A percentile compares a stretch with the other conserved stretches of the same genome.
Conservation (phyloP, 2,888 invertebrate genomes). For the Lathronympha strigana region DNA sequence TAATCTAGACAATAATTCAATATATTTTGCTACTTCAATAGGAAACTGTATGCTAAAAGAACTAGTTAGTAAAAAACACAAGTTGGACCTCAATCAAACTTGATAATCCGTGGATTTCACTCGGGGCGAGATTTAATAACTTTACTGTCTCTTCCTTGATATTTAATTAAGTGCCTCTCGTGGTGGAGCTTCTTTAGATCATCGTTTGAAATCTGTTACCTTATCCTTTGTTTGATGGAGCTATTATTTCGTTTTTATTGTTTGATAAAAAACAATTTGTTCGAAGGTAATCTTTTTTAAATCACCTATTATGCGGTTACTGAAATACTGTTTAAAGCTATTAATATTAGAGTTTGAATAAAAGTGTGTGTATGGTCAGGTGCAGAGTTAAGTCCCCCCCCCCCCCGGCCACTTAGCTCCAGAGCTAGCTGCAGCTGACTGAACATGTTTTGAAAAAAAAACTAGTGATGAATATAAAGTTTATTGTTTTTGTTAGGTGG, state of each 20-base stretch:
- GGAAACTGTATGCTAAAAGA: neutral
- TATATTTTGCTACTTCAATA: neutral
- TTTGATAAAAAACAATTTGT: neutral
- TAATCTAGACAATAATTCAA: too few relatives aligned
- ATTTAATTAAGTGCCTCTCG: slow-evolving; percentile 32
- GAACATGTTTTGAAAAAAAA: too few relatives aligned
- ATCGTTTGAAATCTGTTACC: slow-evolving; percentile 18
- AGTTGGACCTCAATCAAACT: slow-evolving; percentile 36
- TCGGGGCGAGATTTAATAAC: slow-evolving; percentile 30
- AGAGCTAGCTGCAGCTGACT: too few relatives aligned
- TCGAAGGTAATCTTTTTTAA: too few relatives aligned
- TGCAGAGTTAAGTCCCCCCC: too few relatives aligned
- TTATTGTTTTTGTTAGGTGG: too few relatives aligned
- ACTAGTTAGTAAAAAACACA: slow-evolving; percentile 9
- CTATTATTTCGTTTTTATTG: neutral
- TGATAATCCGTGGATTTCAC: slow-evolving; percentile 27
- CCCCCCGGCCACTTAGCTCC: too few relatives aligned
- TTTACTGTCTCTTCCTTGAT: slow-evolving; percentile 36
- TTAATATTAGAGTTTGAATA: too few relatives aligned
- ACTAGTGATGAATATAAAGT: too few relatives aligned
- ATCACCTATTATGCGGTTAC: too few relatives aligned
- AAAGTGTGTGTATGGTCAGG: too few relatives aligned
- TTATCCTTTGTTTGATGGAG: slow-evolving; percentile 6
- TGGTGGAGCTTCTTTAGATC: slow-evolving; percentile 4
- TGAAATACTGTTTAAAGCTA: too few relatives aligned